Evolutionary conservation across 2,888 invertebrate genomes (phyloP).

Genomic region (Watsonalla binaria): DNA sequence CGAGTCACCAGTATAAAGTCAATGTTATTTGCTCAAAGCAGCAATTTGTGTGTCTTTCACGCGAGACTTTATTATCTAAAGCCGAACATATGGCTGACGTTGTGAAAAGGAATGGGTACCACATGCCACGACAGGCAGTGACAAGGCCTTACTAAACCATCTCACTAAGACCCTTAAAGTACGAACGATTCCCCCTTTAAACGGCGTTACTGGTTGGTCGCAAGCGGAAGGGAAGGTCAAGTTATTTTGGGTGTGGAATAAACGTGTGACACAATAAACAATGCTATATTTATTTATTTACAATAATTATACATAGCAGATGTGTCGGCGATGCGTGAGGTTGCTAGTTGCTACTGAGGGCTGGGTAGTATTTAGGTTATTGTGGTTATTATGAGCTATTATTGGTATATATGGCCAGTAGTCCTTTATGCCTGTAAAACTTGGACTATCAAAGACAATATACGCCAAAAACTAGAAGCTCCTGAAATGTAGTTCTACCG

Average conservation of each 20-base stretch:
- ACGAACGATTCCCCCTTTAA: background rate
- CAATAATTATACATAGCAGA: constrained; percentile 64
- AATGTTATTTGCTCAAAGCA: constrained; percentile 9
- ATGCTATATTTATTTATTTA: constrained; percentile 64
- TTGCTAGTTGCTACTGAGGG: constrained; percentile 16
- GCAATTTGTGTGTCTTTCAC: constrained; percentile 5
- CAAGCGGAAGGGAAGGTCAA: constrained; percentile 20
- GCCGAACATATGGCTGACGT: constrained; percentile 50
- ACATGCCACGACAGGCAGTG: constrained; percentile 68
- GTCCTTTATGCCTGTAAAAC: too few species aligned
- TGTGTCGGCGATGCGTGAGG: constrained; percentile 40
- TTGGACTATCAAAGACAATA: too few species aligned
- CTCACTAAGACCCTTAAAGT: constrained; percentile 19
- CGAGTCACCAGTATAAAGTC: background rate
- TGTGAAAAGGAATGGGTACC: constrained; percentile 58
- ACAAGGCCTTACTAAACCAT: constrained; percentile 57
- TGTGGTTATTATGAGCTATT: constrained; percentile 1
- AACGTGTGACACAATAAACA: constrained; percentile 69
- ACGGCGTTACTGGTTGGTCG: background rate
- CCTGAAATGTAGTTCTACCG: too few species aligned
- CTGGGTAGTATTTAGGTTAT: constrained; percentile 9
- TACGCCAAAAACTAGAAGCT: too few species aligned
- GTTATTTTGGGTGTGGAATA: constrained; percentile 36
- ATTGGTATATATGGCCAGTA: too few species aligned
- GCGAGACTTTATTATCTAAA: constrained; percentile 16